Base-by-base conservation (phyloP, 1,140 invertebrate genomes). In the Drosophila ohnishii region DNA sequence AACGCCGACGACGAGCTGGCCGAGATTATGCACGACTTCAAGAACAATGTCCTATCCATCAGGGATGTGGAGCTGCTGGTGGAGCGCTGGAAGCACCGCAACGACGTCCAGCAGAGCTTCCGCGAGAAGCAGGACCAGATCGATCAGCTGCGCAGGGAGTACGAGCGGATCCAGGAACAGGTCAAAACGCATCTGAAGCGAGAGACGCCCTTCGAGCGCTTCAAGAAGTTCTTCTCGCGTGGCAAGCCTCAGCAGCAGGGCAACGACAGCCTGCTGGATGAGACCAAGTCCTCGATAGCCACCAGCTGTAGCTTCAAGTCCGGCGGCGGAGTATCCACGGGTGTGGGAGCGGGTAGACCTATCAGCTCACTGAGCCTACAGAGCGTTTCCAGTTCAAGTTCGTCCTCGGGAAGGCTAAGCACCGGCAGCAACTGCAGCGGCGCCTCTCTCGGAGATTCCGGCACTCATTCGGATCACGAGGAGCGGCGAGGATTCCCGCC, bases 11-110 rank as follows among this genome's bases (percentile, higher is more conserved):
- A 96, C 61, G 96, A 97, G 88, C 92, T 97, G 40, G 93, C 96
- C 1, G 96, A 97, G 92, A 96, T 97, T 25, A 96, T 97, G 78
- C 96, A 96, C 77, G 96, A 97, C 82, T 97, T 97, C 80, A 97
- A 97, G 91, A 97, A 97, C 81, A 97, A 97, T 79, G 95, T 97
- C 2, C 96, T 96, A 59, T 96, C 96, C 1, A 96, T 97, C 75
- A 93, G 94, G 4, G 96, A 97, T 92, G 95, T 97, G 0, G 96
- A 97, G 92, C 94, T 96, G 79, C 92, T 97, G 8, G 96, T 97
- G 10, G 95, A 96, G 91, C 95, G 95, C 81, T 97, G 96, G 96
- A 94, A 94, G 77, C 96, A 96, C 75, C 94, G 96, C 58, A 96
- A 96, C 79, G 96, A 97, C 90, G 96, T 96, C 0, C 95, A 97